A percentile compares a stretch with the other conserved stretches of the same genome.
phyloP scores from a whole-genome alignment of 2,113 vertebrate genomes.

The Seriola aureovittata region DNA sequence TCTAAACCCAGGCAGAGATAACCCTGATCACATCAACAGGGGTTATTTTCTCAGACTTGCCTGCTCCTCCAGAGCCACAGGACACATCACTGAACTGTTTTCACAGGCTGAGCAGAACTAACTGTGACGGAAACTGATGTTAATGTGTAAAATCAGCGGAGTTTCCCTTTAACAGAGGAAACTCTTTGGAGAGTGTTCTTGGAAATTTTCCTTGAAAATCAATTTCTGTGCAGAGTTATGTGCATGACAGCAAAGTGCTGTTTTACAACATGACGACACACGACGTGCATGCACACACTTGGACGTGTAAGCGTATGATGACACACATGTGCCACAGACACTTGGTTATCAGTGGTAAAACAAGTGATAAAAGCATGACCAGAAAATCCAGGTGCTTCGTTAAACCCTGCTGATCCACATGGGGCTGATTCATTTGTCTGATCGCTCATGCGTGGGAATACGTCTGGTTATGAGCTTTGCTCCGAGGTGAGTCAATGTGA shows the following conservation, averaged over 20 bases:
- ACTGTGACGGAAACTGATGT: not conserved
- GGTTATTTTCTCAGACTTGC: not conserved
- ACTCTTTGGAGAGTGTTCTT: slow-evolving; percentile 8
- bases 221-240: not conserved
- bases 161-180: slow-evolving; percentile 19
- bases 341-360: not conserved
- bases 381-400: slow-evolving; percentile 14
- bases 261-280: not conserved
- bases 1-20: not conserved
- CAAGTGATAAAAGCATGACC: not conserved
- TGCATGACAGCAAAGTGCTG: not conserved
- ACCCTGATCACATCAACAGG: not conserved
- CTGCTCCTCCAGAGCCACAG: not conserved
- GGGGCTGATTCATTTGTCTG: slow-evolving; percentile 25
- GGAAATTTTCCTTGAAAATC: slow-evolving; percentile 4
- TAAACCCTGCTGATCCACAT: slow-evolving; percentile 5
- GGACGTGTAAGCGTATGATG: too few relatives aligned
- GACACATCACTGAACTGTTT: not conserved
- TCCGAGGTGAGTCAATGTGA: slow-evolving; percentile 6
- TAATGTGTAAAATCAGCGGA: slow-evolving; percentile 26
- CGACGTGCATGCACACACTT: not conserved
- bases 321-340: slow-evolving; percentile 1
- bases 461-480: slow-evolving; percentile 18
- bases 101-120: not conserved
- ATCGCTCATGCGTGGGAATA: slow-evolving; percentile 29